Evolutionary conservation across 2,113 vertebrate species (phyloP).

Genomic region (Piprites chloris): DNA sequence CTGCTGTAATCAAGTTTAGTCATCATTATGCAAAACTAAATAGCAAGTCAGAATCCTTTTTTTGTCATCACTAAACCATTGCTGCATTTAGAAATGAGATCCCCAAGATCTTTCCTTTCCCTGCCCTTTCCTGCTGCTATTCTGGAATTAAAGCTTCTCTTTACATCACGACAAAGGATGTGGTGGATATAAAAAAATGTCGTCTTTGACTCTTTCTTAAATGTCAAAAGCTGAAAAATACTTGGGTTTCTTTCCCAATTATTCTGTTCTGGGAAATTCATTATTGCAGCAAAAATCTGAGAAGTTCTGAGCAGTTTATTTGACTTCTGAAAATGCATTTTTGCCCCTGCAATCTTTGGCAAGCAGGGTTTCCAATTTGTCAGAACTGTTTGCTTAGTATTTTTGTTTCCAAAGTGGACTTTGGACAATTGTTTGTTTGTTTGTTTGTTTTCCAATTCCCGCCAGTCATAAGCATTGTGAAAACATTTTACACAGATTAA

Average conservation of each 20-base stretch:
- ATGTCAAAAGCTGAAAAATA: constrained; percentile 30
- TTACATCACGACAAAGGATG: constrained; percentile 47
- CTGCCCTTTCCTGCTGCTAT: constrained; percentile 55
- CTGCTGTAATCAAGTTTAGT: constrained; percentile 39
- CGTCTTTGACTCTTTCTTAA: neutral
- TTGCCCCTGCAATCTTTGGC: neutral
- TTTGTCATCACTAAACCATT: neutral
- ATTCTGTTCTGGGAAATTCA: constrained; percentile 8
- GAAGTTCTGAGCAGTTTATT: neutral
- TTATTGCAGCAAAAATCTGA: neutral
- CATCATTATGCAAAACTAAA: constrained; percentile 63
- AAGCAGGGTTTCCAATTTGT: neutral
- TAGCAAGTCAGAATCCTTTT: constrained; percentile 45
- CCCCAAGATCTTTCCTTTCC: constrained; percentile 33
- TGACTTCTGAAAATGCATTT: neutral
- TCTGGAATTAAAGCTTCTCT: constrained; percentile 18
- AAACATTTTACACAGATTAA: neutral
- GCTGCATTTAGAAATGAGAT: constrained; percentile 51
- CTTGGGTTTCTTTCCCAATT: constrained; percentile 9
- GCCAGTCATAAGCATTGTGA: neutral
- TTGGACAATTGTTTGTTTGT: neutral
- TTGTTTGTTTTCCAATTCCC: neutral
- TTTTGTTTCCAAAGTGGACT: neutral
- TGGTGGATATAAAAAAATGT: constrained; percentile 1
- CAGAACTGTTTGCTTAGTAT: neutral